Conservation (phyloP, 1,140 invertebrate species). For the Anoplophora glabripennis region DNA sequence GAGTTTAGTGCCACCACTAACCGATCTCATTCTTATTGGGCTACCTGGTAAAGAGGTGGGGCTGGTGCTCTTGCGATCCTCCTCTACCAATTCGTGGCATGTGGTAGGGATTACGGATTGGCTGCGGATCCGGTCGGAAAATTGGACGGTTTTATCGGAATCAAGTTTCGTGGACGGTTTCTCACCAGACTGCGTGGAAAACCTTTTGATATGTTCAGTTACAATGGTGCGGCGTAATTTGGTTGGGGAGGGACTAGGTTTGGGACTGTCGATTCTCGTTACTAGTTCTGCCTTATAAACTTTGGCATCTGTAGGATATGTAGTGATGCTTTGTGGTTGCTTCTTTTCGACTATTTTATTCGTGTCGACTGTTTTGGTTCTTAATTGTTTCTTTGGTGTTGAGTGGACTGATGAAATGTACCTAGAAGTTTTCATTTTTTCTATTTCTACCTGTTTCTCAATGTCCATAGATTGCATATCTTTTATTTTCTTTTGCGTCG, state of each 20-base stretch:
- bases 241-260: constrained; percentile 45
- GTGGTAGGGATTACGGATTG: constrained; percentile 43
- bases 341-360: background rate
- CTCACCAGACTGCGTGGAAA: constrained; percentile 24
- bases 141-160: constrained; percentile 44
- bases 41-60: constrained; percentile 54
- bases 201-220: constrained; percentile 40
- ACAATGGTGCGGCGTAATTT: constrained; percentile 41
- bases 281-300: constrained; percentile 13
- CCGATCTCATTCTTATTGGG: constrained; percentile 46
- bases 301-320: constrained; percentile 11
- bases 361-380: background rate
- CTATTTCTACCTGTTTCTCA: background rate
- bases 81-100: constrained; percentile 31
- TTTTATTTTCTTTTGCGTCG: constrained; percentile 5
- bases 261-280: constrained; percentile 29
- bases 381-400: background rate
- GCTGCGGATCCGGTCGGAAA: constrained; percentile 43
- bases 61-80: constrained; percentile 46
- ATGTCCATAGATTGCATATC: background rate
- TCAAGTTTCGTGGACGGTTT: constrained; percentile 35
- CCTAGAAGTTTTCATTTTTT: constrained; percentile 2
- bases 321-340: background rate
- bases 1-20: constrained; percentile 52
- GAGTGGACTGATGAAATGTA: no score